These are phyloP conservation scores for Lindbergichthys nudifrons DNA, from an alignment of 2,797 vertebrate genomes.

Conservation along the genomic window DNA sequence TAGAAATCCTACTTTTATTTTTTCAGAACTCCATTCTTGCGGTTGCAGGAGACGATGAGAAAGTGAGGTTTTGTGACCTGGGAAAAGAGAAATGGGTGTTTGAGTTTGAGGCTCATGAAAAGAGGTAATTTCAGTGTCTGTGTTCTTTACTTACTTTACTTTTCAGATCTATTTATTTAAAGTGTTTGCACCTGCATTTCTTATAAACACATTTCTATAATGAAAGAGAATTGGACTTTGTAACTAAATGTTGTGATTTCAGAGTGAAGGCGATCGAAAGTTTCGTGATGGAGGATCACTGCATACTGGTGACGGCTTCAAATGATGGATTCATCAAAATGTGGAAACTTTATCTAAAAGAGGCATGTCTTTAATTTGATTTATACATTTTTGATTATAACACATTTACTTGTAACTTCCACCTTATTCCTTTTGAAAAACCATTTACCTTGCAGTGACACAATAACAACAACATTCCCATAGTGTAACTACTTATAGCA, in stretches of 20 bases:
- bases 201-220: not conserved
- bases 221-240: not conserved
- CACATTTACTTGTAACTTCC: not conserved
- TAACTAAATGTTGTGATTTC: constrained; percentile 29
- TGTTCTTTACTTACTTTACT: not conserved
- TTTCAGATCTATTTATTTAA: not conserved
- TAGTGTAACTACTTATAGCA: not conserved
- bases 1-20: not conserved
- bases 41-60: constrained; percentile 92
- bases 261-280: constrained; percentile 93
- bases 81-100: constrained; percentile 84
- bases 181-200: not conserved
- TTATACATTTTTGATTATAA: not conserved
- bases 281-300: constrained; percentile 85
- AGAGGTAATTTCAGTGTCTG: constrained; percentile 84
- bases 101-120: constrained; percentile 96
- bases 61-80: constrained; percentile 87
- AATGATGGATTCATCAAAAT: constrained; percentile 97
- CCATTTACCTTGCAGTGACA: not conserved
- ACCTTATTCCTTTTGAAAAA: not conserved
- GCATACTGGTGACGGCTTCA: constrained; percentile 92
- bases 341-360: constrained; percentile 89
- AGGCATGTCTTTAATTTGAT: constrained; percentile 76
- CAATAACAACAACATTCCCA: not conserved
- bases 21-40: constrained; percentile 89